Evolutionary conservation across 1,140 invertebrate species (phyloP).

Genomic region (Lucilia sericata): DNA sequence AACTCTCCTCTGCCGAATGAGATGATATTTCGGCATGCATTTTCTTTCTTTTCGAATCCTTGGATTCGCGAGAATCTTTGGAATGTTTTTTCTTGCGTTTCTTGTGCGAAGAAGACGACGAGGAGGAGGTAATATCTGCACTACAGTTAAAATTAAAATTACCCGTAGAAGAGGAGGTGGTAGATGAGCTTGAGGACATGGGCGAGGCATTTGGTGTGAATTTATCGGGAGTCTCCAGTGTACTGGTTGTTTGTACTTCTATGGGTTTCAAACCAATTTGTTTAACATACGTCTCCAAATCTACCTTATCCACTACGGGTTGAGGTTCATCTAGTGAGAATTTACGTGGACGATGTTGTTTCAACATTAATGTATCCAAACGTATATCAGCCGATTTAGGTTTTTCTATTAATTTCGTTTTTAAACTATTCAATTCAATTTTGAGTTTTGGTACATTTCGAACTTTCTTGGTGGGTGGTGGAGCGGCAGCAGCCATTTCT

Average conservation of each 20-base stretch:
- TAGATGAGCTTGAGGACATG: conserved; percentile 60
- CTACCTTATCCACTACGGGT: conserved; percentile 51
- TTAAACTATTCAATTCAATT: conserved; percentile 62
- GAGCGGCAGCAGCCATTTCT: not conserved
- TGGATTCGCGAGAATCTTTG: conserved; percentile 63
- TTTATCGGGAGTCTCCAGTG: conserved; percentile 48
- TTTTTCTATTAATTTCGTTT: conserved; percentile 53
- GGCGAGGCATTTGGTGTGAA: conserved; percentile 63
- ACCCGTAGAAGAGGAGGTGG: conserved; percentile 53
- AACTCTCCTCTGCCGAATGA: conserved; percentile 58
- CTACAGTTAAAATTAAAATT: conserved; percentile 49
- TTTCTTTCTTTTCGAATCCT: conserved; percentile 60
- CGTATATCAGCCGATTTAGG: conserved; percentile 57
- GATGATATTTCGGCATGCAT: conserved; percentile 65
- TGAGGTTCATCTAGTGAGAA: conserved; percentile 46
- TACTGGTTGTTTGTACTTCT: conserved; percentile 44
- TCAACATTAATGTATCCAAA: conserved; percentile 29
- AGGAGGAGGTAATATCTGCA: not conserved
- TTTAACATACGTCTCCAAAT: conserved; percentile 65
- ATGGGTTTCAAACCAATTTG: conserved; percentile 66
- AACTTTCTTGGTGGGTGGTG: conserved; percentile 8
- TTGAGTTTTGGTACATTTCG: conserved; percentile 61
- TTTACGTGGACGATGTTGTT: conserved; percentile 48
- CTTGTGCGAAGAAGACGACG: conserved; percentile 57
- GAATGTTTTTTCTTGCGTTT: conserved; percentile 68